These are phyloP conservation scores for Anagyrus pseudococci DNA, from an alignment of 2,888 invertebrate species.

Conservation along the genomic window DNA sequence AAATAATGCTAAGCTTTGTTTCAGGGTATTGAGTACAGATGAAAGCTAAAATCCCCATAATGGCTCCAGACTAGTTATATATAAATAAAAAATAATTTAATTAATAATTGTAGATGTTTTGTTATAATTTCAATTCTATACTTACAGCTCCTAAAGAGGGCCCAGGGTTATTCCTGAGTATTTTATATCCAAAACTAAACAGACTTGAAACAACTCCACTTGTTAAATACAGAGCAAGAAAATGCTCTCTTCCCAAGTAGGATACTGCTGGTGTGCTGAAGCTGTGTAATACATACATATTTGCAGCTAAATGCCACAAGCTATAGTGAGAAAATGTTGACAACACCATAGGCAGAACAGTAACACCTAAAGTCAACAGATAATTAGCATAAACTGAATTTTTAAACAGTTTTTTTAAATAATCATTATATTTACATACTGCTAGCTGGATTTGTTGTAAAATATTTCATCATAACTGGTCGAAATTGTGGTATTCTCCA, in stretches of 20 bases:
- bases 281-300: constrained; percentile 95
- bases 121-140: constrained; percentile 43
- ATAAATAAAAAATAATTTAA: neutral
- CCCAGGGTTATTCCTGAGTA: constrained; percentile 71
- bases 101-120: constrained; percentile 22
- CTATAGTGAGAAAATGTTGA: constrained; percentile 96
- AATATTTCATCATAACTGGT: constrained; percentile 81
- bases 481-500: constrained; percentile 81
- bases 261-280: constrained; percentile 75
- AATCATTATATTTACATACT: constrained; percentile 66
- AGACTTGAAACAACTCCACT: constrained; percentile 89
- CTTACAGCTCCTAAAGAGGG: constrained; percentile 93
- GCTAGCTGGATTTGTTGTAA: constrained; percentile 81
- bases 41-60: constrained; percentile 87
- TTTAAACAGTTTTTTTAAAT: neutral
- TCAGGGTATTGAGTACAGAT: constrained; percentile 90
- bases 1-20: constrained; percentile 84
- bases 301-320: constrained; percentile 83
- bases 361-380: constrained; percentile 66
- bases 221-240: constrained; percentile 86
- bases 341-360: constrained; percentile 88
- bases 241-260: constrained; percentile 88
- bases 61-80: constrained; percentile 84
- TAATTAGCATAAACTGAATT: constrained; percentile 20
- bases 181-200: constrained; percentile 82